phyloP scores from a whole-genome alignment of 2,888 invertebrate genomes.

The Amphipoea oculea region DNA sequence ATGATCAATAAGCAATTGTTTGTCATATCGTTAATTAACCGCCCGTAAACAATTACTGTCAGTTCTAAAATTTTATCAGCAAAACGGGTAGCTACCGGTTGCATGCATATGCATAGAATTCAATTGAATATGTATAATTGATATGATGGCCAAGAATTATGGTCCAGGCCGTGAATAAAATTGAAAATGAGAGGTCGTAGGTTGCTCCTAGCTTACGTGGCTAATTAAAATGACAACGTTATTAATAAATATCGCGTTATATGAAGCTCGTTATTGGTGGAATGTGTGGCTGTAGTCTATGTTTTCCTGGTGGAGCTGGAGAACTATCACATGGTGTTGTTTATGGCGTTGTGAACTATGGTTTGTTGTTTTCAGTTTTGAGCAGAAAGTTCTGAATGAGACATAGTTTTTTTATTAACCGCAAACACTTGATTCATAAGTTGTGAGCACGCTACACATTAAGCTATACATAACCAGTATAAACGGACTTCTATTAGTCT shows the following conservation, averaged over 20 bases:
- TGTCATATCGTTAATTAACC: constrained; percentile 49
- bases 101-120: constrained; percentile 55
- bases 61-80: constrained; percentile 57
- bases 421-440: not conserved
- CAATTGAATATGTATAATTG: constrained; percentile 62
- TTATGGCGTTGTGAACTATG: not conserved
- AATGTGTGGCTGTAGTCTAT: constrained; percentile 9
- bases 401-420: not conserved
- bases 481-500: no score
- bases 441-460: not conserved
- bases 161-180: constrained; percentile 44
- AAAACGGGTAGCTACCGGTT: constrained; percentile 52
- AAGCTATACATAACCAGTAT: not conserved
- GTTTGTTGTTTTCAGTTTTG: constrained; percentile 2
- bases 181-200: constrained; percentile 56
- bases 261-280: constrained; percentile 32
- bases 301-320: constrained; percentile 11
- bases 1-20: constrained; percentile 49
- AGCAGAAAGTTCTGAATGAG: not conserved
- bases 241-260: constrained; percentile 49
- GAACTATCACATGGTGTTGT: not conserved
- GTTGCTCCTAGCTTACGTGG: constrained; percentile 37
- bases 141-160: constrained; percentile 53
- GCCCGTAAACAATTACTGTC: constrained; percentile 48
- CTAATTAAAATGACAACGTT: constrained; percentile 55